Evolutionary conservation across 2,113 vertebrate genomes (phyloP), one percentile per base, ranked within the genome.

Genomic region (Benitochromis conjunctus): DNA sequence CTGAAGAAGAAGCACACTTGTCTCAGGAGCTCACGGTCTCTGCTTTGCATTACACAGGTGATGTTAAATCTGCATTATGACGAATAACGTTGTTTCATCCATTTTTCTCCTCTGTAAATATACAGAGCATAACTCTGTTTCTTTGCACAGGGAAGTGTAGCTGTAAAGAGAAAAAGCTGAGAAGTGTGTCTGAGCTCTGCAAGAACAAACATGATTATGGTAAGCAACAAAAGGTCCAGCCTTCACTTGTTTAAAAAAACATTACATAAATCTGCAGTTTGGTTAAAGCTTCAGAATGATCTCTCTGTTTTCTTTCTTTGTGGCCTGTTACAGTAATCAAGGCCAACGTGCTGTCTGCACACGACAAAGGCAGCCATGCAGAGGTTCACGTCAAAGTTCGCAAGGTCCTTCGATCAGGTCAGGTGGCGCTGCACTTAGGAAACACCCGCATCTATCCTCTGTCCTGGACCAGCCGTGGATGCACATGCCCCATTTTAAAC

Each of bases 291-390:
- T 76, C 3, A n/a, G 12, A 80, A 34, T 55, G 3, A 4, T 12
- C 3, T 46, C 9, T 56, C 7, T 8, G 7, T 62, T 29, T 54
- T 13, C 11, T 54, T 5, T 71, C 34, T 83, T 56, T 83, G 5
- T 80, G 56, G 18, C 5, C 9, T 69, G 5, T 84, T 79, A 58
- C 90, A 98, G 98, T 97, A 86, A 97, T 98, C 92, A 98, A 97
- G 89, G 97, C 96, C 87, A 97, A 96, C 43, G 97, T 98, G 79
- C 91, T 98, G 51, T 97, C 97, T 3, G 98, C 98, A 80, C 96
- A 98, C 14, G 98, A 98, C 96, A 98, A 98, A 94, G 98, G 98
- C 66, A 97, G 96, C 18, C 97, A 98, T 1, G 97, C 97, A 5
- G 98, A 98, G 88, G 97, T 98, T 16, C 91, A 94, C 21, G 96